Evolutionary conservation across 30 jellyfish, hydroid and myxozoan species (phyloP).

Genomic region (Cassiopea andromeda): DNA sequence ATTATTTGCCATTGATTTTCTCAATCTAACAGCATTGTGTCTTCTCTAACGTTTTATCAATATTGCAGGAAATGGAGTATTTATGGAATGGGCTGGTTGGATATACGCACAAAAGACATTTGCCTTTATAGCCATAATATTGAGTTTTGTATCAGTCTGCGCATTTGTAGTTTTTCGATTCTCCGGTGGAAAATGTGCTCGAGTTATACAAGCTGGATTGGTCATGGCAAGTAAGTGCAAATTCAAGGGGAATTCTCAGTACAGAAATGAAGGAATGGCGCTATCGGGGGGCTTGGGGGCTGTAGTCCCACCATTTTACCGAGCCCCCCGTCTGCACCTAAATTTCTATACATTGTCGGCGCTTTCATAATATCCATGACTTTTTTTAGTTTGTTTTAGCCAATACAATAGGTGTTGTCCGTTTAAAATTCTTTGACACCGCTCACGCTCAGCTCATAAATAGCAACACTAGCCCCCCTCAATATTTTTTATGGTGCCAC

Average conservation of each 20-base stretch:
- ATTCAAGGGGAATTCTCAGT: background rate
- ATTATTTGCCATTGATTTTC: too few relatives aligned
- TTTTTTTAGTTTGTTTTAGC: too few relatives aligned
- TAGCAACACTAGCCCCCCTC: background rate
- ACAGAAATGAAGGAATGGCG: background rate
- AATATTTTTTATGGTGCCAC: too few relatives aligned
- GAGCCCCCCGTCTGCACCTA: too few relatives aligned
- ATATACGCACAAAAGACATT: conserved; percentile 20
- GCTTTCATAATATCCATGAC: background rate
- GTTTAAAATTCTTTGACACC: background rate
- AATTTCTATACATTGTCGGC: too few relatives aligned
- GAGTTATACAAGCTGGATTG: conserved; percentile 21
- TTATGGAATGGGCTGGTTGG: conserved; percentile 64
- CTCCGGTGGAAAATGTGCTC: conserved; percentile 12
- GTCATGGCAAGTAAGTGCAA: conserved; percentile 32
- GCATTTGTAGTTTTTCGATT: conserved; percentile 23
- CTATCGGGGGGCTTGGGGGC: too few relatives aligned
- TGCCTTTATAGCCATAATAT: conserved; percentile 31
- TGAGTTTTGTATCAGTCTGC: too few relatives aligned
- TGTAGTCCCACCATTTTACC: too few relatives aligned
- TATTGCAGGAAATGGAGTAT: conserved; percentile 36
- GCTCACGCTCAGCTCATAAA: background rate
- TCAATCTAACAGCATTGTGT: too few relatives aligned
- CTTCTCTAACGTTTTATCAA: background rate
- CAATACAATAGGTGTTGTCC: background rate